Conservation (phyloP, 2,797 vertebrate genomes). For the Rhyacichthys aspro region DNA sequence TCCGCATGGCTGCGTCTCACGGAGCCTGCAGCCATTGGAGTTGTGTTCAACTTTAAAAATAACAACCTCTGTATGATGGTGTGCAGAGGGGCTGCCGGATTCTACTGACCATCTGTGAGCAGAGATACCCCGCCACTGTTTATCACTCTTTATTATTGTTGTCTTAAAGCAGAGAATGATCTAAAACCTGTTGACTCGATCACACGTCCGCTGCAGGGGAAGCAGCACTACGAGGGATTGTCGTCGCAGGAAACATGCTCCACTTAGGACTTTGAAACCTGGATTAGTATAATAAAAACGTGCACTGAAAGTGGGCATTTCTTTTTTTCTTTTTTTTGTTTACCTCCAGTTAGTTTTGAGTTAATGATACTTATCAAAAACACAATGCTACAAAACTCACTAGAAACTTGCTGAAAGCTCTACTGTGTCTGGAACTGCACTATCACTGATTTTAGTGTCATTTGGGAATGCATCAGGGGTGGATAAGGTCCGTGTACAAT, state of each 20-base stretch:
- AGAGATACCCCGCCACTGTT: neutral
- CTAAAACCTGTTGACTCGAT: conserved; percentile 1
- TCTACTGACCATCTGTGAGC: conserved; percentile 12
- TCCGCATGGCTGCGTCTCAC: conserved; percentile 56
- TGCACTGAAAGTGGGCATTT: conserved; percentile 5
- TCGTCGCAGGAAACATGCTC: conserved; percentile 5
- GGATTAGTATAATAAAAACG: neutral
- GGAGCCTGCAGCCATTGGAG: conserved; percentile 47
- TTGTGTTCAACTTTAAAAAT: conserved; percentile 55
- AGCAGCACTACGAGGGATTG: neutral
- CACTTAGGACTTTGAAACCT: conserved; percentile 1
- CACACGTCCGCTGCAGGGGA: conserved; percentile 10
- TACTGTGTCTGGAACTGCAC: neutral
- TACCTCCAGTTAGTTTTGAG: neutral
- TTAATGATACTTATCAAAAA: neutral
- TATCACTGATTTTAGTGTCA: neutral
- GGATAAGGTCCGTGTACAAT: too few relatives aligned
- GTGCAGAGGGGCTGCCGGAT: conserved; percentile 2
- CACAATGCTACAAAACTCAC: neutral
- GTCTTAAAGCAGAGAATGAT: conserved; percentile 7
- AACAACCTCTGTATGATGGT: conserved; percentile 35
- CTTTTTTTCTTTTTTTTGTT: too few relatives aligned
- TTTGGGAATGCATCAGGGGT: neutral
- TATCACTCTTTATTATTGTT: conserved; percentile 4
- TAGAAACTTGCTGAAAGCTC: neutral